phyloP scores from a whole-genome alignment of 2,888 invertebrate species.

The Nebria brevicollis region DNA sequence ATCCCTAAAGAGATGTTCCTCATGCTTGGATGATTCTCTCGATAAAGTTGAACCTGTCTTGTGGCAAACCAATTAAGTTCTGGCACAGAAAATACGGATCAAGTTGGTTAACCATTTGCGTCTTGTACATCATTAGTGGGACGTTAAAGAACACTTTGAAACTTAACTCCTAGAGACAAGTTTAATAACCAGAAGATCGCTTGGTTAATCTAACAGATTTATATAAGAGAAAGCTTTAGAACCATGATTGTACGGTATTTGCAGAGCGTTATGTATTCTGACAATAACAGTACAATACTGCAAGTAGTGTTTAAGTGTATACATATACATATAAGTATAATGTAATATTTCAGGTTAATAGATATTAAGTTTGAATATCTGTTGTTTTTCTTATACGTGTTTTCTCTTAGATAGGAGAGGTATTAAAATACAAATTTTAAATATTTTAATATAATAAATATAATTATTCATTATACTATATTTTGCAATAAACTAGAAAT shows the following conservation, averaged over 20 bases:
- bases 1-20: conserved; percentile 18
- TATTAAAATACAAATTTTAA: no score
- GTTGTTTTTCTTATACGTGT: no score
- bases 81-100: conserved; percentile 12
- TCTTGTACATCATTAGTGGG: conserved; percentile 28
- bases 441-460: no score
- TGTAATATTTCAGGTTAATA: not conserved
- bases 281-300: not conserved
- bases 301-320: not conserved
- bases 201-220: conserved; percentile 23
- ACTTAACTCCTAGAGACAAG: conserved; percentile 20
- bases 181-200: conserved; percentile 26
- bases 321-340: not conserved
- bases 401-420: no score
- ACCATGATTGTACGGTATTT: not conserved
- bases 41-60: conserved; percentile 19
- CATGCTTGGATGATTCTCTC: conserved; percentile 16
- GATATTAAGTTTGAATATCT: no score
- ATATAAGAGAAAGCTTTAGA: not conserved
- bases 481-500: no score
- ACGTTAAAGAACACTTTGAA: conserved; percentile 27
- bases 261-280: not conserved
- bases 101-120: conserved; percentile 8
- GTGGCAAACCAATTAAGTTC: conserved; percentile 20
- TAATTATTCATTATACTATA: no score